Evolutionary conservation across 2,113 vertebrate genomes (phyloP), one percentile per base, ranked within the genome.

Genomic region (Chaetops frenatus): DNA sequence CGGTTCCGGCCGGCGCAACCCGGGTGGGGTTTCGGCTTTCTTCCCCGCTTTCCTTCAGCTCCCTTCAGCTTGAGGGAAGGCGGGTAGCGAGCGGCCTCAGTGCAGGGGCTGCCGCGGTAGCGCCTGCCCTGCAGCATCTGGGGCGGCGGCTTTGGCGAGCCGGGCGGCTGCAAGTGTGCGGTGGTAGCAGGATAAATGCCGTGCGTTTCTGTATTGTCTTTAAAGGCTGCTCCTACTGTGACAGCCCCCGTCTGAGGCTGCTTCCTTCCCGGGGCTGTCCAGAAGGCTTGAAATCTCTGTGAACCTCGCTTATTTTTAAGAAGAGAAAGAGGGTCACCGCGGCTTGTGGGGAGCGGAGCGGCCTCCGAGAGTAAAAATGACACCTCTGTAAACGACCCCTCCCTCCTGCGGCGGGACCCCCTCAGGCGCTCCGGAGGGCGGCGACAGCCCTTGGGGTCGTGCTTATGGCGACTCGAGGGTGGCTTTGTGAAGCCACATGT

Each of bases 381-480:
- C 36, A 3, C 3, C 45, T 18, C 44, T 14, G 53, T 4, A 5
- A 6, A 1, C 12, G 61, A 11, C 4, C 31, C 33, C 10, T 7
- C 6, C n/a, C 16, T 57, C 4, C 23, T 15, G 44, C 21, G 18
- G 65, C 36, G 6, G 29, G 21, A 25, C 14, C 40, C 33, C 40
- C 16, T 2, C 50, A 2, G 31, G 61, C 12, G 51, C 31, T 29
- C 16, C 0, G 81, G 42, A 21, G 62, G 40, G 13, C 25, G 23
- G 61, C n/a, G 20, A 2, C 77, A 31, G 76, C 71, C 28, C n/a
- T 10, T 15, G 28, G 0, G 23, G 45, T 11, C 22, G 0, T 1
- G 64, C 48, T 4, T 3, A 58, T 50, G 35, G 11, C n/a, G 36
- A 15, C 42, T 20, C 8, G 9, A 27, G 56, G 73, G 66, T 24